Evolutionary conservation across 1,140 invertebrate species (phyloP), one percentile per base, ranked within the genome.

Genomic region (Leguminivora glycinivorella): DNA sequence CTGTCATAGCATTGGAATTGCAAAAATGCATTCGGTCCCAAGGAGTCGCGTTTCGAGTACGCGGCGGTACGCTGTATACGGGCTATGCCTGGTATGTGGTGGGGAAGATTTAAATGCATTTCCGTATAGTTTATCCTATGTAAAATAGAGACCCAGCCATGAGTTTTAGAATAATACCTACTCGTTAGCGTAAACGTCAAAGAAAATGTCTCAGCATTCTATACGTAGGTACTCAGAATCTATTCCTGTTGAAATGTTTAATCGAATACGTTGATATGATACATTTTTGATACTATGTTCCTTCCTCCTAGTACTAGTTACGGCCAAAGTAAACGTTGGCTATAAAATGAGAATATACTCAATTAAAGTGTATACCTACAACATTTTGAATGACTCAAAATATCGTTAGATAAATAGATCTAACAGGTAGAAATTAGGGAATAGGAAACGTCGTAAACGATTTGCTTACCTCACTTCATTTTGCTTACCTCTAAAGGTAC

Each of bases 1-100:
- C 19, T 22, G 19, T 52, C 14, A 52, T 52, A 52, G 7, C 47
- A 52, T 52, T 52, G 19, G 47, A 52, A 52, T 52, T 52, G 47
- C 47, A 52, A 52, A 52, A 52, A 52, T 52, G 47, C 47, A 52
- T 22, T 52, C 19, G 47, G 47, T n/a, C 19, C 47, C 17, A 52
- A 52, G 47, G 47, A 52, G 47, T 1, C 19, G n/a, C 47, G 17
- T 22, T 43, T 17, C 40, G 40, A n/a, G 47, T 52, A 52, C 47
- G 5, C 47, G 7, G 17, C 1, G 5, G 47, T 22, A 22, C 47
- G 4, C 19, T 43, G 17, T 52, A 52, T 52, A 52, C 47, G 47
- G 7, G 19, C 7, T 19, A 52, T 52, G 47, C n/a, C 43, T 47
- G 43, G 43, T 19, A 47, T 47, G 43, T 47, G n/a, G 43, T 0